Base-by-base conservation (phyloP, 1,140 invertebrate species). In the Drosophila eugracilis region DNA sequence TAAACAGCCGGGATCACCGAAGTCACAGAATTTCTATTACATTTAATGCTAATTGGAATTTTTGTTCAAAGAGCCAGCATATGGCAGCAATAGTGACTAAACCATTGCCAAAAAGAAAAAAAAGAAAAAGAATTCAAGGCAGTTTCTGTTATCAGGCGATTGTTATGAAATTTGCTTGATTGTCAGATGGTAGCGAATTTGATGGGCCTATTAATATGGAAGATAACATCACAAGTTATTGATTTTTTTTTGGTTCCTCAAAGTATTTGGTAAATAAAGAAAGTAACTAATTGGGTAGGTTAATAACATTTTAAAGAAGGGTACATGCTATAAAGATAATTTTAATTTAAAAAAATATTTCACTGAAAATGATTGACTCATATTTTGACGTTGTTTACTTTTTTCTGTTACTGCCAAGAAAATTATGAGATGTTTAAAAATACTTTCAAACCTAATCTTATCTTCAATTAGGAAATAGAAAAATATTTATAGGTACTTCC, bases 101-200 rank as follows among this genome's bases (percentile, higher is more conserved):
- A 26, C 14, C 15, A 19, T 5, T 19, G 37, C 52, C 34, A 14
- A 28, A 59, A 39, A 28, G n/a, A n/a, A n/a, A n/a, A n/a, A n/a
- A n/a, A n/a, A n/a, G n/a, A n/a, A n/a, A n/a, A n/a, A n/a, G n/a
- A 59, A 52, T 17, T 36, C 32, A 54, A 41, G 26, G 36, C 6
- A 7, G 12, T 28, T 30, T n/a, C n/a, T 22, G 24, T 55, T 62
- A 55, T 62, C 49, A 55, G 19, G 14, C 3, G 26, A 9, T 44
- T 10, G 37, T 55, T 55, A 55, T 55, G 58, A 62, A 62, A 57
- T 62, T 62, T 42, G 28, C 9, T 5, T 28, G 39, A 30, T 57
- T 30, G 47, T 22, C 55, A 39, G 36, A 41, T 54, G 24, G 50
- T 55, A 39, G 34, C 34, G 22, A 54, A 36, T 48, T 55, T 55